A percentile compares a stretch with the other conserved stretches of the same genome.
These are phyloP conservation scores for Drosophila kambysellisi DNA, from an alignment of 2,888 invertebrate species.

Conservation along the genomic window DNA sequence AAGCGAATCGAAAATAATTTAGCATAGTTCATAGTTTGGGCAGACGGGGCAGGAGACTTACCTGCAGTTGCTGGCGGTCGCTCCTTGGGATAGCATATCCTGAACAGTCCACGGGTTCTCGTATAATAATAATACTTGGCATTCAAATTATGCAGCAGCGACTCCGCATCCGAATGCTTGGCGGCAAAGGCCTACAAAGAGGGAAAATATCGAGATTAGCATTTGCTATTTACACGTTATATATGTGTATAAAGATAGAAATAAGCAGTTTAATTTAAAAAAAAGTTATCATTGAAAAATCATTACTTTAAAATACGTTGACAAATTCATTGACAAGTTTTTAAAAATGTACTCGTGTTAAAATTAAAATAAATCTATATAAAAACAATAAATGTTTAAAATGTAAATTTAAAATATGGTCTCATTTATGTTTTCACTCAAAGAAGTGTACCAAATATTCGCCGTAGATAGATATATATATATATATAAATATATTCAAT, in stretches of 20 bases:
- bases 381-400: not conserved
- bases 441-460: no score
- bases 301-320: not conserved
- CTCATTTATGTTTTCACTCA: no score
- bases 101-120: slow-evolving; percentile 96
- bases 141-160: slow-evolving; percentile 92
- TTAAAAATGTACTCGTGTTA: not conserved
- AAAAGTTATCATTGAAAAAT: not conserved
- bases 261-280: not conserved
- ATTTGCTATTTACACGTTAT: not conserved
- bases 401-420: not conserved
- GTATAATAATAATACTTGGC: slow-evolving; percentile 95
- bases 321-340: not conserved
- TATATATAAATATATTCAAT: no score
- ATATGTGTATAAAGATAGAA: not conserved
- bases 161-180: slow-evolving; percentile 89
- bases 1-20: slow-evolving; percentile 23
- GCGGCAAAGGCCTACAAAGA: slow-evolving; percentile 89
- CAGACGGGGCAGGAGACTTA: slow-evolving; percentile 84
- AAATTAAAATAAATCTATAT: not conserved
- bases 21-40: not conserved
- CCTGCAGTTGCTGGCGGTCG: slow-evolving; percentile 90
- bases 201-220: not conserved
- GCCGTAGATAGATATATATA: no score
- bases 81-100: slow-evolving; percentile 97